Base-by-base conservation (phyloP, 2,888 invertebrate species). In the Phyllotreta cruciferae region DNA sequence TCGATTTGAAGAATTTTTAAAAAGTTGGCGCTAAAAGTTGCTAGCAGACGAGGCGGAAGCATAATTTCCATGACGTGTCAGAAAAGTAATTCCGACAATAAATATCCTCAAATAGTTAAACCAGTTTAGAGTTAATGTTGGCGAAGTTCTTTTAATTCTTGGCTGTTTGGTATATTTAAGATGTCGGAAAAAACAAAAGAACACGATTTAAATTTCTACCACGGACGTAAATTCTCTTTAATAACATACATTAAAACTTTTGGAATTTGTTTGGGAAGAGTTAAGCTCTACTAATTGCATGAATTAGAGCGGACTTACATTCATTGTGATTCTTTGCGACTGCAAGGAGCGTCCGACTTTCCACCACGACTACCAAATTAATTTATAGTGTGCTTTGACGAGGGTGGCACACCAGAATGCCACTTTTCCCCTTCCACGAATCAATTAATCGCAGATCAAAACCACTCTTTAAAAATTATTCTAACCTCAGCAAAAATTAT, bases 161-260 rank as follows among this genome's bases (percentile, higher is more conserved):
- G 57, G 55, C 64, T 62, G 67, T 64, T 64, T 68, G 66, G 70
- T 66, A 66, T 69, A 65, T 67, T 66, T 68, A 65, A 68, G 65
- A 66, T 45, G 63, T 56, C 61, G 61, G 61, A 60, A 68, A 72
- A 70, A 71, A 70, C 63, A 64, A 68, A 68, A 66, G 67, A 67
- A 64, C 66, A 63, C 66, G 71, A 71, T 70, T 70, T 68, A 69
- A 74, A 72, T 71, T 68, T 67, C 67, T 67, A 67, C 69, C 60
- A 72, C 68, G 74, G 74, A 75, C 77, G 76, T 75, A 79, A 79
- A 79, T 79, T 79, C 75, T 71, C 77, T 74, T 77, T 79, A 79
- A 80, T 79, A 78, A 79, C 78, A 76, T 71, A 78, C 79, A 80
- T 80, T 80, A 79, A 80, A 80, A 80, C 74, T 79, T 80, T 78